Conservation (phyloP, 1,140 invertebrate species). For the Sycophila sp. region DNA sequence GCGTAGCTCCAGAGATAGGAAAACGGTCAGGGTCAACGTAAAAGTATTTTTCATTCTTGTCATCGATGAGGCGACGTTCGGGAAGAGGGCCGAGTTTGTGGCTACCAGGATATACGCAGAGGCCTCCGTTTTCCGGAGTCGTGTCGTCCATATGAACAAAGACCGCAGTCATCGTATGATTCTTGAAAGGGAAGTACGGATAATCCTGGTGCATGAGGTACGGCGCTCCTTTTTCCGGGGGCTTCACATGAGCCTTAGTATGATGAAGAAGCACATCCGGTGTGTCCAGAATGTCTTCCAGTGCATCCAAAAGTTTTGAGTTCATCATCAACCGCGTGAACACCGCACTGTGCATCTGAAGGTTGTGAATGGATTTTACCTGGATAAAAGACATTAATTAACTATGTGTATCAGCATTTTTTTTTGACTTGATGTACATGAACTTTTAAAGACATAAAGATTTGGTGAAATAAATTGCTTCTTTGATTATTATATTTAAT, state of each 20-base stretch:
- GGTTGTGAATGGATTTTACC: constrained; percentile 69
- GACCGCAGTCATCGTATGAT: constrained; percentile 72
- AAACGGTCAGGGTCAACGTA: constrained; percentile 70
- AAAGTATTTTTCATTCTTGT: constrained; percentile 63
- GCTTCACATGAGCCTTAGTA: constrained; percentile 73
- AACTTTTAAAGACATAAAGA: too few species aligned
- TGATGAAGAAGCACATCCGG: constrained; percentile 71
- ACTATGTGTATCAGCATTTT: too few species aligned
- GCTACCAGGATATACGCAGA: constrained; percentile 73
- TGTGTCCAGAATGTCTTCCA: constrained; percentile 70
- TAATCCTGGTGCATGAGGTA: constrained; percentile 76
- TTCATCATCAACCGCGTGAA: constrained; percentile 70
- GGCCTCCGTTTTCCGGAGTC: constrained; percentile 70
- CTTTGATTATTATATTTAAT: too few species aligned
- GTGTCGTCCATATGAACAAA: constrained; percentile 72
- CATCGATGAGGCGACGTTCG: constrained; percentile 61
- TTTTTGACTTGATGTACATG: too few species aligned
- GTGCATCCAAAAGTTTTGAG: constrained; percentile 67
- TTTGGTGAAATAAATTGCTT: too few species aligned
- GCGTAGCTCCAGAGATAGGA: constrained; percentile 67
- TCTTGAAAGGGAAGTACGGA: constrained; percentile 72
- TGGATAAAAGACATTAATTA: constrained; percentile 36
- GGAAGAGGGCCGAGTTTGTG: constrained; percentile 71
- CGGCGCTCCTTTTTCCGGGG: constrained; percentile 71
- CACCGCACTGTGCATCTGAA: constrained; percentile 70